Evolutionary conservation across 2,888 invertebrate species (phyloP).

Genomic region (Eutolmus rufibarbis): DNA sequence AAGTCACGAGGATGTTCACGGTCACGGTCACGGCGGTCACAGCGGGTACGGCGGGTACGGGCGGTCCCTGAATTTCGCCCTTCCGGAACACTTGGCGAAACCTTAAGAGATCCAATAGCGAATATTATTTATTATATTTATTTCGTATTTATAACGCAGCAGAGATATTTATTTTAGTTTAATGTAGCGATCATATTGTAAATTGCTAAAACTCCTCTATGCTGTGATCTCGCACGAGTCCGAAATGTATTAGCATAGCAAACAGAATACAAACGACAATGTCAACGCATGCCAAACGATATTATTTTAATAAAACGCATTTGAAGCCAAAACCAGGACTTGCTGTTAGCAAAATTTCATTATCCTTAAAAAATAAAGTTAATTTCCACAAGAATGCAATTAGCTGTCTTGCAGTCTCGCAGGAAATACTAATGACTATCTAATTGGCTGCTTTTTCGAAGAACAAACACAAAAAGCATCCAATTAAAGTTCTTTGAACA

Average conservation of each 20-base stretch:
- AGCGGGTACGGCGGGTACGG: constrained; percentile 66
- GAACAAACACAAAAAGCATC: not conserved
- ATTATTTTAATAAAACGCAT: not conserved
- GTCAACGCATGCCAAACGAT: not conserved
- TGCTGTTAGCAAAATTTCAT: not conserved
- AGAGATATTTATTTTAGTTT: constrained; percentile 30
- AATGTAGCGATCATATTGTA: constrained; percentile 3
- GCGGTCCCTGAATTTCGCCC: constrained; percentile 56
- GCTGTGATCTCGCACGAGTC: constrained; percentile 31
- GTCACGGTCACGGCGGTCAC: constrained; percentile 63
- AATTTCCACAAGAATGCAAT: not conserved
- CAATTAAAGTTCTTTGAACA: not conserved
- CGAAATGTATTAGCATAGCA: constrained; percentile 3
- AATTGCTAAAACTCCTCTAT: constrained; percentile 34
- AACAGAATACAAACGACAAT: not conserved
- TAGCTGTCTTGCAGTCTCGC: not conserved
- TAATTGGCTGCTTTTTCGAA: not conserved
- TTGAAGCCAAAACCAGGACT: not conserved
- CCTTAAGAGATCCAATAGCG: not conserved
- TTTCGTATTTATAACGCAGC: constrained; percentile 6
- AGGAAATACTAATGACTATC: not conserved
- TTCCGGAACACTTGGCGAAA: constrained; percentile 51
- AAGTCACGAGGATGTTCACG: constrained; percentile 67
- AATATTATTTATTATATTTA: constrained; percentile 16
- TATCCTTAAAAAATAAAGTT: not conserved